phyloP scores from a whole-genome alignment of 1,140 invertebrate species.

The Limonius californicus region DNA sequence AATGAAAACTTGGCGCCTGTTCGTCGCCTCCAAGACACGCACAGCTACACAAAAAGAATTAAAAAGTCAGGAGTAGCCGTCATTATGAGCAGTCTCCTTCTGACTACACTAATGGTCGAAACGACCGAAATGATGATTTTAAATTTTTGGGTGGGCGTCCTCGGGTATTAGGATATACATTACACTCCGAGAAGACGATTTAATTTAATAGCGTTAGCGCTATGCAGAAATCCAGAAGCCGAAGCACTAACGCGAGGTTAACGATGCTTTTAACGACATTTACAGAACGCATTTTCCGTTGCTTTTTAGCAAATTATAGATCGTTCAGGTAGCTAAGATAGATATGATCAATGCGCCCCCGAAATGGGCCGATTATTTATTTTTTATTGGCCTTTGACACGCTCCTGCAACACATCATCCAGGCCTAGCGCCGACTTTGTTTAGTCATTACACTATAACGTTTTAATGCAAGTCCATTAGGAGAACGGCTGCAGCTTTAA shows the following conservation, averaged over 20 bases:
- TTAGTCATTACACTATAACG: conserved; percentile 1
- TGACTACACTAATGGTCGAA: conserved; percentile 20
- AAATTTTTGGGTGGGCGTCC: background rate
- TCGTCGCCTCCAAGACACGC: conserved; percentile 37
- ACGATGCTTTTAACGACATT: conserved; percentile 1
- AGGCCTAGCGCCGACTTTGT: background rate
- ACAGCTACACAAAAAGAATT: conserved; percentile 43
- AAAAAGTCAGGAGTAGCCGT: conserved; percentile 28
- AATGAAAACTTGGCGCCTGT: conserved; percentile 45
- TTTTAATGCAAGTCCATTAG: conserved; percentile 24
- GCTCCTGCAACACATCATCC: background rate
- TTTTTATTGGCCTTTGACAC: background rate
- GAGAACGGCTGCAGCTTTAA: conserved; percentile 16
- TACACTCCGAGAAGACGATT: too few relatives aligned
- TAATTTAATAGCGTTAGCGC: too few relatives aligned
- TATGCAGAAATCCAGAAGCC: too few relatives aligned
- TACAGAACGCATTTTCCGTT: background rate
- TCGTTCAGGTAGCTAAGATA: background rate
- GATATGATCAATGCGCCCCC: background rate
- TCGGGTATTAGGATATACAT: background rate
- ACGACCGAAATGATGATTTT: conserved; percentile 16
- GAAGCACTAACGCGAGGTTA: background rate
- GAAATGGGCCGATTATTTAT: conserved; percentile 3
- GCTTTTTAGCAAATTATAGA: conserved; percentile 14
- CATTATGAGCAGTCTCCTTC: conserved; percentile 23